These are phyloP conservation scores for Nemopilema nomurai DNA, from an alignment of 30 jellyfish, hydroid and myxozoan genomes.

Conservation along the genomic window DNA sequence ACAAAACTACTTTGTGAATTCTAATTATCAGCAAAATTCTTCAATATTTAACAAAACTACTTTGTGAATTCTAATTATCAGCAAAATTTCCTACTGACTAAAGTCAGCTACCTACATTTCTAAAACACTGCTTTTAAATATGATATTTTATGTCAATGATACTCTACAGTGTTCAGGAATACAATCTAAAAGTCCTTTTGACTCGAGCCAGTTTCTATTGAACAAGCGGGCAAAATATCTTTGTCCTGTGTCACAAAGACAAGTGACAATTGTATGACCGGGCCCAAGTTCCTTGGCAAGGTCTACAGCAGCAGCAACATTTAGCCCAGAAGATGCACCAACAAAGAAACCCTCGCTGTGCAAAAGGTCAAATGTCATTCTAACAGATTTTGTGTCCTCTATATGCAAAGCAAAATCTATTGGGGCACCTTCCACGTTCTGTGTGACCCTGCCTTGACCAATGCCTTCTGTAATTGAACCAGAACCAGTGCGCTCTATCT, in stretches of 20 bases:
- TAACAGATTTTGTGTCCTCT: constrained; percentile 80
- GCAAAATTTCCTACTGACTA: background rate
- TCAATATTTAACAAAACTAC: too few species aligned
- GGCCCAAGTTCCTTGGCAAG: constrained; percentile 97
- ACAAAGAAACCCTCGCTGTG: constrained; percentile 96
- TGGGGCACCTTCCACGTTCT: constrained; percentile 88
- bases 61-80: too few species aligned
- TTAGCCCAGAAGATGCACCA: constrained; percentile 94
- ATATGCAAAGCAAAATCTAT: constrained; percentile 86
- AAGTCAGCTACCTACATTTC: background rate
- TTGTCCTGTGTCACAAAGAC: constrained; percentile 95
- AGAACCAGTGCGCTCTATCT: constrained; percentile 80
- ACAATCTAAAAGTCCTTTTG: constrained; percentile 66
- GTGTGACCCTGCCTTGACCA: constrained; percentile 90
- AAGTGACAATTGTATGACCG: constrained; percentile 90
- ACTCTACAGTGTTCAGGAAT: constrained; percentile 71
- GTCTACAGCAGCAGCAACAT: constrained; percentile 97
- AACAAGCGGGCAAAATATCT: constrained; percentile 82
- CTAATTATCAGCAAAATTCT: too few species aligned
- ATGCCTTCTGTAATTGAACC: constrained; percentile 94
- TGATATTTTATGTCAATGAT: constrained; percentile 57
- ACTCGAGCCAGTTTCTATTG: constrained; percentile 74
- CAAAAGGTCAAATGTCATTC: constrained; percentile 84
- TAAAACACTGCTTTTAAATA: background rate
- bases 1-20: too few species aligned